phyloP scores from a whole-genome alignment of 2,888 invertebrate genomes.

The Ochropleura leucogaster region DNA sequence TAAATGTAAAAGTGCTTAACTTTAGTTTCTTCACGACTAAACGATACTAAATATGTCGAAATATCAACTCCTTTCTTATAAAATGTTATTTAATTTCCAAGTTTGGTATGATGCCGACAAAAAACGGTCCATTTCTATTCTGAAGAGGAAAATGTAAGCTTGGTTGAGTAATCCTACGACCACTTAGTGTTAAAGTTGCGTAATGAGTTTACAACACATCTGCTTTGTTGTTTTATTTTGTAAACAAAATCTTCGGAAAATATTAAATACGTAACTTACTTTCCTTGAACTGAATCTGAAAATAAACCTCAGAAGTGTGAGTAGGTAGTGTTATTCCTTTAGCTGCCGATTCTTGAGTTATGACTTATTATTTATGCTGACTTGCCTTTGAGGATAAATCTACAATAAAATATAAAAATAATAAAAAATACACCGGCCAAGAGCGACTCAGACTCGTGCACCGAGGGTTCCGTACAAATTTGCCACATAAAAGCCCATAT shows the following conservation, averaged over 20 bases:
- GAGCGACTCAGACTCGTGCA: too few species aligned
- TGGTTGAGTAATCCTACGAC: conserved; percentile 25
- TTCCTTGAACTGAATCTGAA: neutral
- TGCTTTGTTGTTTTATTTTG: conserved; percentile 16
- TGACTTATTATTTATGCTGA: too few species aligned
- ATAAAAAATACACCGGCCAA: too few species aligned
- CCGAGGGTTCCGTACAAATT: too few species aligned
- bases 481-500: too few species aligned
- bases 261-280: neutral
- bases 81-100: conserved; percentile 34
- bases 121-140: conserved; percentile 35
- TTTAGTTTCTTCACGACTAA: conserved; percentile 7
- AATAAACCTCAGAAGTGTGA: neutral
- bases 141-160: conserved; percentile 9
- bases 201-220: conserved; percentile 20
- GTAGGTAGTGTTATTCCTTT: neutral
- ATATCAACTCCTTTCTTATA: conserved; percentile 25
- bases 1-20: conserved; percentile 13
- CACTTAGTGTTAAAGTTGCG: conserved; percentile 11
- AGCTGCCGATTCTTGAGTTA: too few species aligned
- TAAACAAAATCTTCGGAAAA: neutral
- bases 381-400: too few species aligned
- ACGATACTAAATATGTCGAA: conserved; percentile 21
- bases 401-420: too few species aligned
- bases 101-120: conserved; percentile 18